Base-by-base conservation (phyloP, 2,113 vertebrate genomes). In the Ceyx cyanopectus region DNA sequence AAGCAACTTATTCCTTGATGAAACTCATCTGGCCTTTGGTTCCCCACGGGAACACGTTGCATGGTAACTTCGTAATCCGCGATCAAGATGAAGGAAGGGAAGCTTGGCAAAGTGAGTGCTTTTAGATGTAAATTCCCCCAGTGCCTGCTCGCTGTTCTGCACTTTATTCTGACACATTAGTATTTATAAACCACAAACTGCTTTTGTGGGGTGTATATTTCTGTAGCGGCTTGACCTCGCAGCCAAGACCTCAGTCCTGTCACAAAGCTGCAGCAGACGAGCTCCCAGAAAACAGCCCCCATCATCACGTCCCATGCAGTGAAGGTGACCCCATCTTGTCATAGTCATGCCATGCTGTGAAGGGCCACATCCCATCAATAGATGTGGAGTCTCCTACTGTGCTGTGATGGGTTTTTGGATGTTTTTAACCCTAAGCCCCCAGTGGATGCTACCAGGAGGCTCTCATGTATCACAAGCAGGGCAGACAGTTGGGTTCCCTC, bases 51-150 rank as follows among this genome's bases (percentile, higher is more conserved):
- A 74, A 57, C 5, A 2, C 0, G 22, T 10, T 80, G 63, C 20
- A n/a, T 0, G 0, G 14, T 34, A 34, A 22, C 46, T 73, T 32
- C 0, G 0, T 51, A 56, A 60, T 40, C n/a, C 4, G 1, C 57
- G 57, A 68, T 27, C 77, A 58, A 81, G 90, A 79, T 18, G 26
- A 93, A 67, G 53, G 68, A 63, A 77, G 0, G 5, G 5, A 41
- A 14, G 27, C 45, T 41, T 26, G 53, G 56, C 41, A 45, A 70
- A 92, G 66, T 0, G 4, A 50, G 40, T 12, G 40, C 17, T 45
- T 75, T 50, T 30, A 69, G 50, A 54, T 30, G 29, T 41, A 5
- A 67, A 72, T 63, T 45, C 29, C 53, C 61, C 60, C 1, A 1
- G 21, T 72, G 69, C 51, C 43, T 1, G 14, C 45, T 68, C 3